phyloP scores from a whole-genome alignment of 2,888 invertebrate species.

The Pseudococcus longispinus region DNA sequence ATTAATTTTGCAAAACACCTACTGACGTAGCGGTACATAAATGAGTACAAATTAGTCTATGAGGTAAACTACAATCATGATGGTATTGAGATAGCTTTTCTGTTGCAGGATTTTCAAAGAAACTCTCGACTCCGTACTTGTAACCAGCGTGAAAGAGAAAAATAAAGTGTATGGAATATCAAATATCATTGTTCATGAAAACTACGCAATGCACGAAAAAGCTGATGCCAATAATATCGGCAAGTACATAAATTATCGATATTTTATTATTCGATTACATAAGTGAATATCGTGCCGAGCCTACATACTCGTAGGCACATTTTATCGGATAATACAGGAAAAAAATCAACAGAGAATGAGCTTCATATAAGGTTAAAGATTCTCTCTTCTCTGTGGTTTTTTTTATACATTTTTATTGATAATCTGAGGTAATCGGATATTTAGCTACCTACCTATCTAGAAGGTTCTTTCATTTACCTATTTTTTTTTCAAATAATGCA shows the following conservation, averaged over 20 bases:
- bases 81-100: background rate
- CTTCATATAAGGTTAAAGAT: no score
- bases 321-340: background rate
- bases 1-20: background rate
- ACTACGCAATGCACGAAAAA: constrained; percentile 57
- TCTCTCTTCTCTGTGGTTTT: no score
- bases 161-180: constrained; percentile 54
- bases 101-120: constrained; percentile 59
- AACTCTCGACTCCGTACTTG: constrained; percentile 59
- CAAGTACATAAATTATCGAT: constrained; percentile 43
- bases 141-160: constrained; percentile 57
- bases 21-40: background rate
- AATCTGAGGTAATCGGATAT: background rate
- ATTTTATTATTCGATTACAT: background rate
- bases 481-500: no score
- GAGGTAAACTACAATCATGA: background rate
- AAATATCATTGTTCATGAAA: constrained; percentile 60
- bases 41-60: background rate
- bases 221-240: constrained; percentile 60
- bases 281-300: background rate
- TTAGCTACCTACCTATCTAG: background rate
- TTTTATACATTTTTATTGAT: no score
- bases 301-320: background rate
- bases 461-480: no score
- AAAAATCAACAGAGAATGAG: no score